Conservation (phyloP, 2,113 vertebrate genomes). For the Halcyon malimbica region DNA sequence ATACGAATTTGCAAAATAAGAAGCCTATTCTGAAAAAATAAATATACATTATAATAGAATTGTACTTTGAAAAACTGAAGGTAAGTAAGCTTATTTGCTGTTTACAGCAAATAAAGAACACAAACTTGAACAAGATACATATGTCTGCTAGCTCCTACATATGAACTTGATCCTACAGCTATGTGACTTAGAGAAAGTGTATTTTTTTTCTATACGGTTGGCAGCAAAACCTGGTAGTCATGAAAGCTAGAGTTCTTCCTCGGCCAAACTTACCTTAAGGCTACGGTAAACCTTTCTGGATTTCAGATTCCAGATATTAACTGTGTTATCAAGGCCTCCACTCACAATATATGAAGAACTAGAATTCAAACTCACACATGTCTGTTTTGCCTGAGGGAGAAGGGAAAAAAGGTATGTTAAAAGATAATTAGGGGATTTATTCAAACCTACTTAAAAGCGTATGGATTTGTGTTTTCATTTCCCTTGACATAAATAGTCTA, state of each 20-base stretch:
- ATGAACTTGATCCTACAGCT: not conserved
- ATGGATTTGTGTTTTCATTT: not conserved
- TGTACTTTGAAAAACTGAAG: not conserved
- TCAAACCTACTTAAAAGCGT: not conserved
- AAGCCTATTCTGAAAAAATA: not conserved
- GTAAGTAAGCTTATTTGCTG: not conserved
- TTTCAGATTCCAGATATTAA: constrained; percentile 98
- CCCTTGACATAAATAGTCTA: not conserved
- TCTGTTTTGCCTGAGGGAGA: constrained; percentile 88
- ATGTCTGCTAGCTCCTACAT: not conserved
- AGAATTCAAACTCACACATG: constrained; percentile 87
- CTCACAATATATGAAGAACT: constrained; percentile 88
- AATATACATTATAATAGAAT: not conserved
- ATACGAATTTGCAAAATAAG: not conserved
- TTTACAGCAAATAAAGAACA: not conserved
- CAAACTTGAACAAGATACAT: not conserved
- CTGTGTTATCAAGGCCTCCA: constrained; percentile 88
- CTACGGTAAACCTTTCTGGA: constrained; percentile 87
- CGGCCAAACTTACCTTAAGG: constrained; percentile 81
- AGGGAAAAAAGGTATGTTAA: not conserved
- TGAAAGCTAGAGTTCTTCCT: not conserved
- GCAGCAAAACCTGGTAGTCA: not conserved
- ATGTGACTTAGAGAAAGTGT: fast-evolving
- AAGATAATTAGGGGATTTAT: not conserved
- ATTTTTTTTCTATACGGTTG: not conserved